Evolutionary conservation across 2,113 vertebrate species (phyloP), one percentile per base, ranked within the genome.

Genomic region (Lates calcarifer): DNA sequence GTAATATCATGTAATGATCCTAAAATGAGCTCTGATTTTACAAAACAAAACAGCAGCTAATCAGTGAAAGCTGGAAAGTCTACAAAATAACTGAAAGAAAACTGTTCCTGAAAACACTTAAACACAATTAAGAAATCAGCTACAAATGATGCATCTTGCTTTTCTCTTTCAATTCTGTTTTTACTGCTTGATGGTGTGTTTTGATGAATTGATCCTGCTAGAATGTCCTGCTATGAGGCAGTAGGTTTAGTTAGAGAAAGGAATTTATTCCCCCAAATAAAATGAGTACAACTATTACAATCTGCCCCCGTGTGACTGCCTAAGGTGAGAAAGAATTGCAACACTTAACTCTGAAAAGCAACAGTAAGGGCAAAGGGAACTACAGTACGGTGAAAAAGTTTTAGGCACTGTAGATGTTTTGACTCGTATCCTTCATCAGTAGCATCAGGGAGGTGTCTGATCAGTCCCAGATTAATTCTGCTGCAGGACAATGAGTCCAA

Each of bases 1-100:
- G 55, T 77, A 73, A 79, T 76, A 79, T 85, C 60, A 75, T 53
- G 53, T 66, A 83, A 86, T 80, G 63, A 83, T 65, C 4, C 10
- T 28, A 18, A 65, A 77, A 78, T 58, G 39, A 68, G 61, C 79
- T 69, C 20, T 72, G 79, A 77, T 86, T 70, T 75, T 68, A 35
- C 14, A 63, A 77, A 55, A 69, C 58, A 71, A 61, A 77, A 64
- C 58, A 66, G 76, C 63, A 61, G 77, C 77, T 86, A 83, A 89
- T 89, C 80, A 89, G 83, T 14, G 35, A 61, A 28, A 28, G 60
- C n/a, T 67, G 47, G 76, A 80, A 65, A 14, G 63, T 55, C 29
- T 70, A 55, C 43, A 67, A 71, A 70, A 87, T 47, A 60, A 77
- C 10, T 60, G 70, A 78, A 15, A n/a, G 49, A 55, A 69, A 83